Base-by-base conservation (phyloP, 2,113 vertebrate species). In the Pyxicephalus adspersus region DNA sequence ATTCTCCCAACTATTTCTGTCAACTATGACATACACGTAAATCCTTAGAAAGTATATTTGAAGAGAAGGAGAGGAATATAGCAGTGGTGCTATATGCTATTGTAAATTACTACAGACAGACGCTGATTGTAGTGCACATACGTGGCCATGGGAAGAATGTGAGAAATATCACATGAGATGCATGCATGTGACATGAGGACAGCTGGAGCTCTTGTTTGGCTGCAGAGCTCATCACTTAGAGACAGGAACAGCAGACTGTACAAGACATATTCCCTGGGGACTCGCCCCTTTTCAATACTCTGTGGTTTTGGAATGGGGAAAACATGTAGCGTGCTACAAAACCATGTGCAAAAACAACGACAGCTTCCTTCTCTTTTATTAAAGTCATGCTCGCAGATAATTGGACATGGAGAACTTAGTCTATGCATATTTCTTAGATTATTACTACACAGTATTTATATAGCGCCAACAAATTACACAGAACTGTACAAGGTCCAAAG, bases 101-200 rank as follows among this genome's bases (percentile, higher is more conserved):
- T 22, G n/a, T 50, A 7, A 2, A 45, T 45, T 23, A 23, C 22
- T 5, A 15, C 5, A 45, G n/a, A n/a, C 5, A 45, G 29, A 45
- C 64, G n/a, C 19, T 20, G 20, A 23, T 23, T 23, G 1, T 45
- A 22, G 11, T 45, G 15, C 9, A 67, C 6, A 67, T 22, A 16
- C 11, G 18, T 67, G n/a, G 65, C 15, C 6, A 4, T 15, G 0
- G n/a, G 18, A 11, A 17, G 82, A 81, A 72, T 86, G 77, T n/a
- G 70, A 23, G 57, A n/a, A 71, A 9, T 26, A 74, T 83, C 23
- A 55, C 77, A 11, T 77, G 64, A 84, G 73, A 73, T 72, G 71
- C 72, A 73, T 72, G 71, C 72, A 45, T 45, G 45, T 83, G 84
- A 80, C 64, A 78, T 78, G 29, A 61, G 57, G 77, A 80, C 83